A percentile compares a stretch with the other conserved stretches of the same genome.
Evolutionary conservation across 2,113 vertebrate genomes (phyloP).

Genomic region (Pterophyllum scalare): DNA sequence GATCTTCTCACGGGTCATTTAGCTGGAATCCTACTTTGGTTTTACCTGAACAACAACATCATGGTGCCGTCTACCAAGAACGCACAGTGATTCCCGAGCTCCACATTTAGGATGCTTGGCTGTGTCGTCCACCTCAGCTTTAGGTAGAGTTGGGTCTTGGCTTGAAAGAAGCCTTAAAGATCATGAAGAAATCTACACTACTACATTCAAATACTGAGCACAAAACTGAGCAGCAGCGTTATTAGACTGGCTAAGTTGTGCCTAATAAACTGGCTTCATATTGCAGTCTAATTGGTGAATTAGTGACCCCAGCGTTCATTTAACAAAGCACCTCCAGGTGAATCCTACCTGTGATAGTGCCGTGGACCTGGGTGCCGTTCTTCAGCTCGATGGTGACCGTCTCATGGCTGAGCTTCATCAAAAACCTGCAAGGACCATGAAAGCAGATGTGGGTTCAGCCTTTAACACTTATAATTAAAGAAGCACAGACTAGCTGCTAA

Average conservation of each 20-base stretch:
- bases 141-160: not conserved
- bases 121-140: not conserved
- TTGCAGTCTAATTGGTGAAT: no score
- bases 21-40: no score
- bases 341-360: slow-evolving; percentile 93
- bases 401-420: slow-evolving; percentile 99
- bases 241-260: not conserved
- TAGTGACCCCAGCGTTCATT: not conserved
- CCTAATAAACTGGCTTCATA: not conserved
- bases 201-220: not conserved
- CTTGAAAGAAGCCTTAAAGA: not conserved
- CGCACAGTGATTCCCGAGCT: no score
- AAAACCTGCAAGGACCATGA: slow-evolving; percentile 83
- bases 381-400: slow-evolving; percentile 98
- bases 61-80: no score
- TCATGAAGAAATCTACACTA: not conserved
- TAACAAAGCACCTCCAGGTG: not conserved
- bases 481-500: not conserved
- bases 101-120: no score
- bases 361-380: slow-evolving; percentile 98
- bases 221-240: not conserved
- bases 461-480: accelerated
- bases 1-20: no score
- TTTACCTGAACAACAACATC: no score
- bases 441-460: not conserved